phyloP scores from a whole-genome alignment of 2,113 vertebrate species.

The Panthera uncia region DNA sequence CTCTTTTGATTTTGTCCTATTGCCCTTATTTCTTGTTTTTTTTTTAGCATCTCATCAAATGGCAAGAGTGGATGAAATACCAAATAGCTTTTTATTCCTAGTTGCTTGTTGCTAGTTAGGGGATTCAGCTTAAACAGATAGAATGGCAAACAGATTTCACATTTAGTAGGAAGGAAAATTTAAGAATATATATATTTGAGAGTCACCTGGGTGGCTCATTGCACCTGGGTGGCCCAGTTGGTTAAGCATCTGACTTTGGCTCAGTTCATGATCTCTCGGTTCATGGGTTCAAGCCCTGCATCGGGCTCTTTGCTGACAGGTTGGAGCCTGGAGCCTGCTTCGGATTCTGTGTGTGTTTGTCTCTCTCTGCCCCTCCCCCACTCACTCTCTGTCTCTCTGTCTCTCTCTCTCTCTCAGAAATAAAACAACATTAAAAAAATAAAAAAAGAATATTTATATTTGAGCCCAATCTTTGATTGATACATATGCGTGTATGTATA shows the following conservation, averaged over 20 bases:
- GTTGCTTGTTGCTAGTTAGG: not conserved
- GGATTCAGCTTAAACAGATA: not conserved
- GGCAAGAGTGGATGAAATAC: not conserved
- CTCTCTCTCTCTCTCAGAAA: too few species aligned
- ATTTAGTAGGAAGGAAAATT: slow-evolving; percentile 14
- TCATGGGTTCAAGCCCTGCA: too few species aligned
- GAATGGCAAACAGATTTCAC: not conserved
- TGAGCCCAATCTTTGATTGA: not conserved
- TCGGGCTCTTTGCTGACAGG: too few species aligned
- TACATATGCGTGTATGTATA: not conserved
- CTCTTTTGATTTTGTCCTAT: not conserved
- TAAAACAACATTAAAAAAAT: too few species aligned
- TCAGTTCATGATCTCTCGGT: too few species aligned
- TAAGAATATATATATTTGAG: not conserved
- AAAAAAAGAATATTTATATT: not conserved
- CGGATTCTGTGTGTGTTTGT: too few species aligned
- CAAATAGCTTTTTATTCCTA: not conserved
- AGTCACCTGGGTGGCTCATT: too few species aligned
- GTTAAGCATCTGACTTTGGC: too few species aligned
- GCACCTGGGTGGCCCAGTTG: too few species aligned
- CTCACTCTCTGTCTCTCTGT: too few species aligned
- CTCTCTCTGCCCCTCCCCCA: too few species aligned
- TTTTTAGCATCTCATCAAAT: not conserved
- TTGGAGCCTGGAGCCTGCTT: too few species aligned
- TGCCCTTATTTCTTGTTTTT: not conserved